Percentiles rank a stretch among this genome's conserved stretches.
These are phyloP conservation scores for Trichonephila inaurata DNA, from an alignment of 1,140 invertebrate species.

Conservation along the genomic window DNA sequence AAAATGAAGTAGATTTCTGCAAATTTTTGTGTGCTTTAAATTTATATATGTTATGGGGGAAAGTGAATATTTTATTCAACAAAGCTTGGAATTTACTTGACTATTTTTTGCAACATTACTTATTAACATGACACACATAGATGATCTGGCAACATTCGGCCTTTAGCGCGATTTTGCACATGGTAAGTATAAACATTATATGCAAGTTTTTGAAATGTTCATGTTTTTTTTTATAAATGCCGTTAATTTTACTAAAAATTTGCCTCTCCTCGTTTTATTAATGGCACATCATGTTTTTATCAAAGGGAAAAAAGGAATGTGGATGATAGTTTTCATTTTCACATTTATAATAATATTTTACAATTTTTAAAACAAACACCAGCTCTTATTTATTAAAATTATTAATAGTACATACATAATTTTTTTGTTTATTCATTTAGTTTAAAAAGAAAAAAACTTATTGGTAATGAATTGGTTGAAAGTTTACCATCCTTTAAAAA, in stretches of 20 bases:
- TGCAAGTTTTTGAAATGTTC: not conserved
- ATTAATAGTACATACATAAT: not conserved
- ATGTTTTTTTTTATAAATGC: not conserved
- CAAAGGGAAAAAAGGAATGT: not conserved
- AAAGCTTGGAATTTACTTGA: no score
- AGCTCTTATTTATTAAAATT: not conserved
- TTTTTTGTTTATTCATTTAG: not conserved
- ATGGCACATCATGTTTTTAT: not conserved
- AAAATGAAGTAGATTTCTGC: no score
- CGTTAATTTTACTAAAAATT: not conserved
- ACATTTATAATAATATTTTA: not conserved
- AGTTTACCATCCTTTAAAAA: conserved; percentile 8
- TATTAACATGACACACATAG: no score
- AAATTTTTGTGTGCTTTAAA: no score
- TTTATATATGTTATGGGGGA: no score
- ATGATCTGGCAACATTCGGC: not conserved
- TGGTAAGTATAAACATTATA: not conserved
- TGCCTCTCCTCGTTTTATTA: no score
- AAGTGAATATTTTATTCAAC: no score
- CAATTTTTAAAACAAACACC: not conserved
- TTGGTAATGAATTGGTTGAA: not conserved
- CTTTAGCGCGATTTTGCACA: conserved; percentile 29
- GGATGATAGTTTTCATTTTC: not conserved
- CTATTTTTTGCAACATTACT: no score
- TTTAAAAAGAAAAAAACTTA: not conserved